phyloP scores from a whole-genome alignment of 2,888 invertebrate species.

The Trichopria drosophilae region DNA sequence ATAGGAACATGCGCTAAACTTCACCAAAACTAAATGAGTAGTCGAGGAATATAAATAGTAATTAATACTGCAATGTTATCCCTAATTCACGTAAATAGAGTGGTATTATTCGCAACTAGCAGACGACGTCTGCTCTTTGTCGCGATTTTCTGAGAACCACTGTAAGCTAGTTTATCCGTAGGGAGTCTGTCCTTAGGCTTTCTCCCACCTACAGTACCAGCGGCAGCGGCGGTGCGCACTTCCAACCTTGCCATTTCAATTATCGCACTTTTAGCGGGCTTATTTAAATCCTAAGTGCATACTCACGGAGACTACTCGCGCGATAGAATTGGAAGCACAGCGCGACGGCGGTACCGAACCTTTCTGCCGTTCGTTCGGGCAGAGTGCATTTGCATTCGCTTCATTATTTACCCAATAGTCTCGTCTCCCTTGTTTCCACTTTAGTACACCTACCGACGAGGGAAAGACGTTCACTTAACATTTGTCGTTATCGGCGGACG shows the following conservation, averaged over 20 bases:
- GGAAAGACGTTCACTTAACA: conserved; percentile 3
- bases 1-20: no score
- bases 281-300: conserved; percentile 53
- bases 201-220: conserved; percentile 3
- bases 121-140: no score
- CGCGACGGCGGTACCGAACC: conserved; percentile 34
- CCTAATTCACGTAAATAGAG: no score
- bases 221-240: conserved; percentile 15
- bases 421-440: conserved; percentile 39
- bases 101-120: no score
- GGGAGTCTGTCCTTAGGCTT: conserved; percentile 18
- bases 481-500: conserved; percentile 11
- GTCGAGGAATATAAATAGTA: no score
- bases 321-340: conserved; percentile 32
- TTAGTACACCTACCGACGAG: conserved; percentile 30
- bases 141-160: no score
- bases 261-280: conserved; percentile 51
- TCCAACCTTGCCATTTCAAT: conserved; percentile 45
- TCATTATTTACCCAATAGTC: conserved; percentile 51
- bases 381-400: conserved; percentile 49
- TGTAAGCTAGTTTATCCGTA: no score
- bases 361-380: conserved; percentile 38
- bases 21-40: no score
- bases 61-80: no score
- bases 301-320: conserved; percentile 35